Evolutionary conservation across 2,113 vertebrate genomes (phyloP).

Genomic region (Perognathus longimembris): DNA sequence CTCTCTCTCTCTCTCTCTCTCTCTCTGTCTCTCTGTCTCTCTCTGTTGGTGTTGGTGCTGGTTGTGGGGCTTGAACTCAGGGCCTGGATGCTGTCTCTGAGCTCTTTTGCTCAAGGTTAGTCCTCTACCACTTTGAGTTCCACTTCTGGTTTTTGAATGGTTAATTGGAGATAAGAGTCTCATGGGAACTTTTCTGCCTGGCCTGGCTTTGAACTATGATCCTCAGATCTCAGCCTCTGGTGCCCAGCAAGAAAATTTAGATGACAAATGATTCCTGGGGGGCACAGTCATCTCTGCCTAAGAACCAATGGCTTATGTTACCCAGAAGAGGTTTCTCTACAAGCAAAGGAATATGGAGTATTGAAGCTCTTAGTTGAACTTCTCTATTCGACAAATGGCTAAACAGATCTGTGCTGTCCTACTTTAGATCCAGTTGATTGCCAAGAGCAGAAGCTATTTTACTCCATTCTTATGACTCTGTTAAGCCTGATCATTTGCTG

Average conservation of each 20-base stretch:
- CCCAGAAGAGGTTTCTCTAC: neutral
- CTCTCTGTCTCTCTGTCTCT: too few relatives aligned
- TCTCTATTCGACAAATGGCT: neutral
- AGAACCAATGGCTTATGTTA: neutral
- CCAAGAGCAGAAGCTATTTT: neutral
- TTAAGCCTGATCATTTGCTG: neutral
- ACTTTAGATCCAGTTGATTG: neutral
- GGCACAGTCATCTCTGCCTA: neutral
- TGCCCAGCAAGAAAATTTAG: neutral
- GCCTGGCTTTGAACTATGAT: too few relatives aligned
- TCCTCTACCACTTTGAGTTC: too few relatives aligned
- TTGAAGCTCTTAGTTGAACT: neutral
- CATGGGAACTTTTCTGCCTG: too few relatives aligned
- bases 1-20: neutral
- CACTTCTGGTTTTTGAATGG: too few relatives aligned
- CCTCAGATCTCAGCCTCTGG: neutral
- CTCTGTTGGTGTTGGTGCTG: too few relatives aligned
- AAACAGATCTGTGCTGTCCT: neutral
- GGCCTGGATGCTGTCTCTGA: too few relatives aligned
- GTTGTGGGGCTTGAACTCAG: too few relatives aligned
- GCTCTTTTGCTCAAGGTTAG: too few relatives aligned
- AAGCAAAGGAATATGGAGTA: slow-evolving; percentile 5
- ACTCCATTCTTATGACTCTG: neutral
- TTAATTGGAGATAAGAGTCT: too few relatives aligned
- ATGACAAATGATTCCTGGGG: neutral